Evolutionary conservation across 1,140 invertebrate species (phyloP).

Genomic region (Aphelenchoides besseyi): DNA sequence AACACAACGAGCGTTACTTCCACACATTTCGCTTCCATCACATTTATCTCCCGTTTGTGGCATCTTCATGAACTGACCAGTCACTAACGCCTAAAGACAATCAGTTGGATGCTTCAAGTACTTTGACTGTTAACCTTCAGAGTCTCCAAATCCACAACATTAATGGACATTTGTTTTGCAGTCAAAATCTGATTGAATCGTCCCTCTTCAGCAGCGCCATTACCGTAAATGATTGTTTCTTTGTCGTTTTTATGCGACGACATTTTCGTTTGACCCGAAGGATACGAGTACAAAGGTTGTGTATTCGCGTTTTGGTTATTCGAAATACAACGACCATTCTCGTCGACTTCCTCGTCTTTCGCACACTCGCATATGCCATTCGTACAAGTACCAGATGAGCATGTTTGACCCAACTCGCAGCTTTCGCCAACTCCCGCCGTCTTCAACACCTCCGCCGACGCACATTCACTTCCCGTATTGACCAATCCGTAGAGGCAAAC

Average conservation of each 20-base stretch:
- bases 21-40: slow-evolving; percentile 34
- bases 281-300: slow-evolving; percentile 34
- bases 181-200: slow-evolving; percentile 49
- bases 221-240: slow-evolving; percentile 39
- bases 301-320: slow-evolving; percentile 13
- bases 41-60: slow-evolving; percentile 35
- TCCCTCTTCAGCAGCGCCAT: slow-evolving; percentile 27
- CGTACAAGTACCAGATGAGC: slow-evolving; percentile 45
- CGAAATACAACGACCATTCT: slow-evolving; percentile 43
- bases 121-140: slow-evolving; percentile 11
- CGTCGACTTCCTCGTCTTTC: slow-evolving; percentile 40
- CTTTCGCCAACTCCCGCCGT: slow-evolving; percentile 43
- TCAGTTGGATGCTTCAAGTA: not conserved
- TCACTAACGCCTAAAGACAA: slow-evolving; percentile 8
- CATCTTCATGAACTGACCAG: slow-evolving; percentile 29
- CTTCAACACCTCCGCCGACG: slow-evolving; percentile 33
- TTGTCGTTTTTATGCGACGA: slow-evolving; percentile 16
- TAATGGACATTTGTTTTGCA: slow-evolving; percentile 48
- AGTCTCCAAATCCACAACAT: slow-evolving; percentile 42
- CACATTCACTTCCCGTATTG: slow-evolving; percentile 48
- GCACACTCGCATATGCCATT: slow-evolving; percentile 50
- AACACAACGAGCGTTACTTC: slow-evolving; percentile 27
- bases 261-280: not conserved
- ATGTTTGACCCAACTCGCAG: slow-evolving; percentile 38
- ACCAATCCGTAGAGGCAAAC: slow-evolving; percentile 47